Evolutionary conservation across 2,113 vertebrate genomes (phyloP).

Genomic region (Verasper variegatus): DNA sequence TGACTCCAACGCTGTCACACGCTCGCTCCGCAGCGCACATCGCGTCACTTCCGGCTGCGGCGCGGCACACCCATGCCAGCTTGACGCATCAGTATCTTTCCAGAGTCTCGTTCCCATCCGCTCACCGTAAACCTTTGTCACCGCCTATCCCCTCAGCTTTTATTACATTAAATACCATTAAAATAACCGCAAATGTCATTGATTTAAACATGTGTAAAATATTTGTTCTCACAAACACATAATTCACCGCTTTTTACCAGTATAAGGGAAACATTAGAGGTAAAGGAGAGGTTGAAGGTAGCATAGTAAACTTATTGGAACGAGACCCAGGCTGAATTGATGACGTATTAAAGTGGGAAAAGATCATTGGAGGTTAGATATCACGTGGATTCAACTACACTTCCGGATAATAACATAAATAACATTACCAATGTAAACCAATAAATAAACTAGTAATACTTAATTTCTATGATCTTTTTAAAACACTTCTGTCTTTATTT

Average conservation of each 20-base stretch:
- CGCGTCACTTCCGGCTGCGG: slow-evolving; percentile 27
- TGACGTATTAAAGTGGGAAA: slow-evolving; percentile 4
- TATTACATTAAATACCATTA: fast-evolving
- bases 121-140: not conserved
- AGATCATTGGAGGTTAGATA: slow-evolving; percentile 45
- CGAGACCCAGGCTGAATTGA: slow-evolving; percentile 19
- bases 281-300: slow-evolving; percentile 8
- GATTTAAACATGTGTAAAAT: fast-evolving
- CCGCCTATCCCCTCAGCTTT: not conserved
- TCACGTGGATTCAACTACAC: slow-evolving; percentile 37
- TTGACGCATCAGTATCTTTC: slow-evolving; percentile 71
- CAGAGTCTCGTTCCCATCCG: slow-evolving; percentile 51
- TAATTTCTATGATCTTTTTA: too few relatives aligned
- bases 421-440: not conserved
- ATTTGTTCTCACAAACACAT: not conserved
- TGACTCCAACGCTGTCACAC: fast-evolving
- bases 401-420: slow-evolving; percentile 28
- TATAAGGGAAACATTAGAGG: fast-evolving
- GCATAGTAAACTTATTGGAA: slow-evolving; percentile 19
- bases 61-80: not conserved
- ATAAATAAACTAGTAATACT: not conserved
- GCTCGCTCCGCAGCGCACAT: not conserved
- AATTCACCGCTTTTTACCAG: fast-evolving
- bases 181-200: fast-evolving
- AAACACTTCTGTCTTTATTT: too few relatives aligned